Base-by-base conservation (phyloP, 2,888 invertebrate genomes). In the Eupithecia vulgata region DNA sequence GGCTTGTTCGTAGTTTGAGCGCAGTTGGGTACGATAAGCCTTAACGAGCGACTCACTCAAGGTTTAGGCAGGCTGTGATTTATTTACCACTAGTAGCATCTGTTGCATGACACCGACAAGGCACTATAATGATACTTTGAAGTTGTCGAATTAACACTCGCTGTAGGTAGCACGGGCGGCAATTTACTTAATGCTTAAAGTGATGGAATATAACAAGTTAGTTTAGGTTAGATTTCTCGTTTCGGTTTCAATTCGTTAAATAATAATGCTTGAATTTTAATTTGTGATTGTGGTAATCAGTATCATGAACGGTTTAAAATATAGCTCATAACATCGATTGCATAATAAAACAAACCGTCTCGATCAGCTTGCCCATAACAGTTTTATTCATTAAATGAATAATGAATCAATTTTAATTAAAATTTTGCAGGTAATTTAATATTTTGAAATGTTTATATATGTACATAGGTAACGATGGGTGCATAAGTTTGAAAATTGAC, bases 61-160 rank as follows among this genome's bases (percentile, higher is more conserved):
- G 84, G 83, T 84, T 88, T 86, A 87, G 87, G 82, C 85, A 82
- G 42, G 82, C 80, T 82, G 84, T 87, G 90, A 90, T 90, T 90
- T 91, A 90, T 91, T 90, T 89, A 88, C 87, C 90, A 89, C 88
- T 85, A 87, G 85, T 21, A 85, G 86, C 92, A 91, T 91, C 90
- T 91, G 93, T 86, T 89, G 82, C 85, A 81, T 85, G 87, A 90
- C 87, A 88, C 85, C 80, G 84, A 85, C 84, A 82, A 81, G 85
- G 85, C 84, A 81, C 84, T 86, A 88, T 89, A 92, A 92, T 88
- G 89, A 91, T 88, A 92, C 87, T 92, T 92, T 91, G 88, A 93
- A 91, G 87, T 91, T 90, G 89, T 89, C 90, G 90, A 91, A 92
- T 92, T 92, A 91, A 87, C 91, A 88, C 85, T 82, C 85, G 87